phyloP scores from a whole-genome alignment of 2,113 vertebrate genomes.

The Semnornis frantzii region DNA sequence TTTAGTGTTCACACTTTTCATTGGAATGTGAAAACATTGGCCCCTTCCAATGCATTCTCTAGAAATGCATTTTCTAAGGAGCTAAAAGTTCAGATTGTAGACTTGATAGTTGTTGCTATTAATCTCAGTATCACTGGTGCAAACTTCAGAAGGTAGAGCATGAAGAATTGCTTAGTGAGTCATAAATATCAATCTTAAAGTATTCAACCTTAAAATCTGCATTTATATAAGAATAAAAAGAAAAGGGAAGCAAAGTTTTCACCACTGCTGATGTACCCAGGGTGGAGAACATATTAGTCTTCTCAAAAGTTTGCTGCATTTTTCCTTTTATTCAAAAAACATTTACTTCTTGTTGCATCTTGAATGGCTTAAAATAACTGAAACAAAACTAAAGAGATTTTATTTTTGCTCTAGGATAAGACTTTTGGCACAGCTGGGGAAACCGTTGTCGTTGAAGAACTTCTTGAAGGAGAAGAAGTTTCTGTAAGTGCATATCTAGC shows the following conservation, averaged over 20 bases:
- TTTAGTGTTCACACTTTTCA: neutral
- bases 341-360: neutral
- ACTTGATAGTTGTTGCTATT: neutral
- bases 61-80: neutral
- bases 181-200: neutral
- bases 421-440: constrained; percentile 92
- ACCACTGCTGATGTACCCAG: neutral
- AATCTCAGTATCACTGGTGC: neutral
- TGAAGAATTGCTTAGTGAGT: neutral
- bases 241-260: neutral
- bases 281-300: neutral
- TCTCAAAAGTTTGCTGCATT: neutral
- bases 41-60: neutral
- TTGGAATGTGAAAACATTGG: neutral
- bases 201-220: neutral
- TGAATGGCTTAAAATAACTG: neutral
- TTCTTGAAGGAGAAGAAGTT: constrained; percentile 94
- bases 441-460: constrained; percentile 92
- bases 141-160: neutral
- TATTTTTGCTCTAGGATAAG: constrained; percentile 78
- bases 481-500: constrained; percentile 83
- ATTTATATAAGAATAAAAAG: neutral
- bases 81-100: neutral
- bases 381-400: neutral
- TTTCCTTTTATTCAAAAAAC: neutral